Evolutionary conservation across 2,113 vertebrate species (phyloP).

Genomic region (Zosterops borbonicus): DNA sequence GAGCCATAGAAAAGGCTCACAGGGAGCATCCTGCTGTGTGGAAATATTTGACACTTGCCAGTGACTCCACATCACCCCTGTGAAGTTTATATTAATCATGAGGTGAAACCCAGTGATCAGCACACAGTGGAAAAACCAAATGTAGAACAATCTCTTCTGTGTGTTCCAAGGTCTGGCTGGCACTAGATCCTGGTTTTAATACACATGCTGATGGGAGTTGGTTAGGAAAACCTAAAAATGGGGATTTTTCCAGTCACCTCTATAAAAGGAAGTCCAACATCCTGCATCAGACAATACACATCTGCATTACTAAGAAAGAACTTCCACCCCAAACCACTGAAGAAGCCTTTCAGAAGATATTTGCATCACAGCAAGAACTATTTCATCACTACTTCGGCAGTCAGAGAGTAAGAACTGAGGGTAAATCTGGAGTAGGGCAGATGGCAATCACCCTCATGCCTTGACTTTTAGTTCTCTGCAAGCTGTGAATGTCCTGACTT

Average conservation of each 20-base stretch:
- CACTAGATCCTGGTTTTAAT: background rate
- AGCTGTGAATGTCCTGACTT: background rate
- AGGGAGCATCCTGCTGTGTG: background rate
- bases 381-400: background rate
- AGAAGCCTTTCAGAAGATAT: background rate
- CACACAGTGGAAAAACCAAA: background rate
- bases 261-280: background rate
- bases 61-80: background rate
- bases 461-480: background rate
- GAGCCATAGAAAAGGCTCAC: background rate
- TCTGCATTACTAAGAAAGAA: background rate
- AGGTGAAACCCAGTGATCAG: background rate
- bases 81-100: background rate
- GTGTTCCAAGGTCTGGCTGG: background rate
- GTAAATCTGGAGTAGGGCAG: background rate
- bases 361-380: background rate
- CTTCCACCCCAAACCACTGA: background rate
- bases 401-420: background rate
- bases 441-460: background rate
- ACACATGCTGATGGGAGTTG: background rate
- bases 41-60: background rate
- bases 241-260: background rate
- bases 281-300: background rate
- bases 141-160: accelerated
- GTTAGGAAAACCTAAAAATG: background rate